Evolutionary conservation across 2,113 vertebrate species (phyloP), one percentile per base, ranked within the genome.

Genomic region (Gymnobelideus leadbeateri): DNA sequence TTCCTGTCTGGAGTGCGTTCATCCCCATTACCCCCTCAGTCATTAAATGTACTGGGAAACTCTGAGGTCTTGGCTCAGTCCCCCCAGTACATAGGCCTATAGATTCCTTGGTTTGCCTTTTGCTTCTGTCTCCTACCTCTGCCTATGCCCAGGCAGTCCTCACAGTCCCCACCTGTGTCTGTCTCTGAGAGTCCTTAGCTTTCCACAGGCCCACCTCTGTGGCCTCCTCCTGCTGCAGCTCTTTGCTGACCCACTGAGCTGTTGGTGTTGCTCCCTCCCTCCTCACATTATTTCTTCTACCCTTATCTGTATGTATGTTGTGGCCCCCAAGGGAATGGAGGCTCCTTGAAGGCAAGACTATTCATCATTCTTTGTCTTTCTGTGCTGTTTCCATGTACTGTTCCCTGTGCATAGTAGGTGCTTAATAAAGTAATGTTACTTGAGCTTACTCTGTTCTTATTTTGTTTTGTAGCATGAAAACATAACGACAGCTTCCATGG

Each of bases 401-500:
- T n/a, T n/a, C n/a, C n/a, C 16, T 84, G n/a, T 8, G 0, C n/a
- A 8, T 21, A 23, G n/a, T 43, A 19, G 37, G 19, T 84, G n/a
- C 68, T 89, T 89, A 94, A 77, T n/a, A 92, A 53, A 28, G 89
- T 21, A 4, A 49, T 3, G 0, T 24, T 90, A 23, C 23, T 19
- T 84, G 43, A 21, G 11, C 3, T 16, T 0, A 46, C 93, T 94
- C 93, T 95, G 19, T 92, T 97, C 12, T 98, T 50, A 97, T 0
- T 96, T 57, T 97, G 19, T 95, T 98, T 97, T 95, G 89, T 97
- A 99, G 99, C 98, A 99, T 95, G 99, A 99, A 98, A 99, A 99
- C 96, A 99, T 99, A 99, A 99, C 98, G 21, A 98, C 99, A 0
- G 99, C 99, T 2, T 99, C 99, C 0, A 99, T 99, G 90, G 99